Evolutionary conservation across 23 tunicate species (phyloP), one percentile per base, ranked within the genome.

Genomic region (Botrylloides violaceus): DNA sequence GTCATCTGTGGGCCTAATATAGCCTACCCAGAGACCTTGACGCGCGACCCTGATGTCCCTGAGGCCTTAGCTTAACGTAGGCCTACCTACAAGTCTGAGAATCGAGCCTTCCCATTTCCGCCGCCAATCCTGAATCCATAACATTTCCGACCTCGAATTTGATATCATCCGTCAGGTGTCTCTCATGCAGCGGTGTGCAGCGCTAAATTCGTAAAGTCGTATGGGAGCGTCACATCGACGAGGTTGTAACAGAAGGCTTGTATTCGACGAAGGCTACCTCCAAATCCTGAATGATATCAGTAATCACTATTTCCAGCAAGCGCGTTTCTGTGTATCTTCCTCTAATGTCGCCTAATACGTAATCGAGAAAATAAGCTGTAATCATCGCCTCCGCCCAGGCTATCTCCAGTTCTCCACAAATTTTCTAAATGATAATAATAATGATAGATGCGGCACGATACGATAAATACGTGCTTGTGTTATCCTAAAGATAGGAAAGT

Each of bases 291-390:
- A 65, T 71, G 32, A 88, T 59, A 29, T 78, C 49, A 18, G 33
- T 34, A 5, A 81, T 36, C 32, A 65, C 59, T 5, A 37, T 38
- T 71, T 88, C 96, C 27, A 88, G 56, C 4, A 29, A 47, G 22
- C 23, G 47, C 59, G 81, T 25, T 31, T 77, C 80, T 7, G 55
- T 19, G 65, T 88, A 77, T 81, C 96, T 72, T 22, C 96, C 88
- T 47, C 88, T 50, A 58, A 71, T 70, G 58, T 88, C 96, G 58
- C 81, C 88, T 65, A 88, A 36, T 15, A 55, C 49, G 18, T 36
- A 27, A 73, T 82, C 81, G 36, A 82, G 33, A 15, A 63, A 33
- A 31, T 27, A 27, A 29, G 35, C 3, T 7, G 3, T 31, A 3
- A 26, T 15, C 34, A 63, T 22, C 20, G 70, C 34, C 9, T 63